These are phyloP conservation scores for Silurus glanis DNA, from an alignment of 2,113 vertebrate species.

Conservation along the genomic window DNA sequence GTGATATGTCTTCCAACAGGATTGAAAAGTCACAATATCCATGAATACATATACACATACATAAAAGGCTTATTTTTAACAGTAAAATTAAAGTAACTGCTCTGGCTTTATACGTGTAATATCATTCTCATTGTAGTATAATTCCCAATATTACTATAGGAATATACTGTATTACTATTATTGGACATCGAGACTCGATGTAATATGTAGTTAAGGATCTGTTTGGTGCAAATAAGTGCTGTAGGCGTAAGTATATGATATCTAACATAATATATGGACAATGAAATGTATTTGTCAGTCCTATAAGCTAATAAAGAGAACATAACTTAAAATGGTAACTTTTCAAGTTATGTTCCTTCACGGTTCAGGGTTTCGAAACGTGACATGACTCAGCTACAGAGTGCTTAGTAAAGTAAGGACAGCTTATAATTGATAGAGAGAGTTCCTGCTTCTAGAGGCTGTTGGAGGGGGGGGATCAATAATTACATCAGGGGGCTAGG, in stretches of 20 bases:
- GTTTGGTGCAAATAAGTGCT: not conserved
- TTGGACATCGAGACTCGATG: not conserved
- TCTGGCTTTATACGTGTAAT: not conserved
- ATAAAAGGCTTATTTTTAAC: not conserved
- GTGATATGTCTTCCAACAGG: not conserved
- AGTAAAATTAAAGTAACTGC: not conserved
- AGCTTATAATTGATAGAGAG: constrained; percentile 15
- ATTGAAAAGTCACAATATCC: not conserved
- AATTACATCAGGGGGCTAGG: constrained; percentile 44
- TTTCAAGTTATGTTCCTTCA: not conserved
- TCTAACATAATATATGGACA: not conserved
- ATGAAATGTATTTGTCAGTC: not conserved
- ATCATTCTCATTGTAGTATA: not conserved
- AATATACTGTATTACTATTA: not conserved
- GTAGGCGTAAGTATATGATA: not conserved
- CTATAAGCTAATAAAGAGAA: not conserved
- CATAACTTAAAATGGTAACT: not conserved
- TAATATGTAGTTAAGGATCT: not conserved
- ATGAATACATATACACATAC: no score
- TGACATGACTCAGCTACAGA: constrained; percentile 8
- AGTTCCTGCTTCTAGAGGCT: constrained; percentile 40
- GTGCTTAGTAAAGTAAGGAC: constrained; percentile 19
- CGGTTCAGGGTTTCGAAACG: constrained; percentile 5
- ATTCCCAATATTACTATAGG: not conserved
- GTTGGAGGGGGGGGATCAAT: constrained; percentile 42